Evolutionary conservation across 2,888 invertebrate genomes (phyloP).

Genomic region (Amiota communis): DNA sequence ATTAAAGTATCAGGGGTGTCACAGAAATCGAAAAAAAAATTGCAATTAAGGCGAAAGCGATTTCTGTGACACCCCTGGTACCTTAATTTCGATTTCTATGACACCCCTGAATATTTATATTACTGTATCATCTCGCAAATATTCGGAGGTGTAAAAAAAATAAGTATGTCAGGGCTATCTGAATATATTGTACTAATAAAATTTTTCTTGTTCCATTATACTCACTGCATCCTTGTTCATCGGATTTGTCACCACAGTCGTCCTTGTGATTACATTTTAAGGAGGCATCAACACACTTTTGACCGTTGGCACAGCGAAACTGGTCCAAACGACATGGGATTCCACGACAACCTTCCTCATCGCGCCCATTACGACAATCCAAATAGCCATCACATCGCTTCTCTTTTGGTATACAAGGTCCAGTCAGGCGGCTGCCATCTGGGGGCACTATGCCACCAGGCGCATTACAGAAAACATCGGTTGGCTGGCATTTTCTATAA

Average conservation of each 20-base stretch:
- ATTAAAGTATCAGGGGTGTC: no score
- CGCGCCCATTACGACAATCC: conserved; percentile 89
- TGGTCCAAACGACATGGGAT: conserved; percentile 86
- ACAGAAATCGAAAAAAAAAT: no score
- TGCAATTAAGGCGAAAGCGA: no score
- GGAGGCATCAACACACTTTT: conserved; percentile 84
- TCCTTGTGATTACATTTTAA: conserved; percentile 91
- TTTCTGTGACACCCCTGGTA: no score
- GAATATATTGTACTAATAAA: no score
- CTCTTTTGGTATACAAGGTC: conserved; percentile 89
- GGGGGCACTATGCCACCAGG: conserved; percentile 76
- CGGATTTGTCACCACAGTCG: conserved; percentile 93
- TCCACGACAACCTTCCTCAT: conserved; percentile 85
- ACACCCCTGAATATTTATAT: no score
- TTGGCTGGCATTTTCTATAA: conserved; percentile 88
- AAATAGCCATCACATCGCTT: conserved; percentile 92
- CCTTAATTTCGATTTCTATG: no score
- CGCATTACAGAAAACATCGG: conserved; percentile 90
- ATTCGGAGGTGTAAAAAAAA: no score
- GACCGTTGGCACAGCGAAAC: conserved; percentile 87
- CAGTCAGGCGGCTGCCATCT: conserved; percentile 75
- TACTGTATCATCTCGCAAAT: not conserved
- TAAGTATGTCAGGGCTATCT: not conserved
- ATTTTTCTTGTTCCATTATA: conserved; percentile 52
- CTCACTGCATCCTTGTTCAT: conserved; percentile 92